Evolutionary conservation across 2,113 vertebrate species (phyloP), one percentile per base, ranked within the genome.

Genomic region (Sylvietta virens): DNA sequence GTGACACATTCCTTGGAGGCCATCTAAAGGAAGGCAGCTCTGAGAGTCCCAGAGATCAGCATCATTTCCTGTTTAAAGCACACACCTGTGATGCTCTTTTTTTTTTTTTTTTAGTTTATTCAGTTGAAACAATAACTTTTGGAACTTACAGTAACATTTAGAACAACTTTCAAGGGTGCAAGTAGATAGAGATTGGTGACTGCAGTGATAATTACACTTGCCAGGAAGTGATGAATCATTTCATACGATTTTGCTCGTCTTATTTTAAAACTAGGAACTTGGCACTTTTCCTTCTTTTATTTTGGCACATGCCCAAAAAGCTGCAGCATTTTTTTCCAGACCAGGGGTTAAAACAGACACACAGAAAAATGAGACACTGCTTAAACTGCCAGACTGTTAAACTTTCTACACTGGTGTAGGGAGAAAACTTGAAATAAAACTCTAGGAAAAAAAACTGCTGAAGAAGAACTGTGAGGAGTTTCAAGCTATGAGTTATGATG

Each of bases 221-320:
- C 81, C 83, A 96, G 87, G 92, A 96, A 95, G 79, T 67, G 90
- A 94, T 96, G 87, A 97, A 90, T 88, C 92, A 93, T 74, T 93
- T 90, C 51, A 78, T 84, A 86, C 71, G 86, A 58, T 92, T 66
- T 89, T 44, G 24, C 45, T 92, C 54, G 47, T 82, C 64, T 89
- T 93, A 90, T 64, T 95, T 92, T 95, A 90, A 90, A 94, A 80
- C 67, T 80, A 88, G 82, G 39, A 90, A 92, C 24, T 77, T 95
- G 64, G 66, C 47, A 53, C 39, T 67, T 64, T 28, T 21, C 30
- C 12, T 28, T 79, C 79, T 61, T 50, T 72, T n/a, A 37, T 81
- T 84, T 67, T 95, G 53, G 78, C 50, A 40, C 14, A 15, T 20
- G 35, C 62, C 71, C 85, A 85, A 90, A 90, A 94, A 54, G 39